Base-by-base conservation (phyloP, 2,888 invertebrate species). In the Netelia inedita region DNA sequence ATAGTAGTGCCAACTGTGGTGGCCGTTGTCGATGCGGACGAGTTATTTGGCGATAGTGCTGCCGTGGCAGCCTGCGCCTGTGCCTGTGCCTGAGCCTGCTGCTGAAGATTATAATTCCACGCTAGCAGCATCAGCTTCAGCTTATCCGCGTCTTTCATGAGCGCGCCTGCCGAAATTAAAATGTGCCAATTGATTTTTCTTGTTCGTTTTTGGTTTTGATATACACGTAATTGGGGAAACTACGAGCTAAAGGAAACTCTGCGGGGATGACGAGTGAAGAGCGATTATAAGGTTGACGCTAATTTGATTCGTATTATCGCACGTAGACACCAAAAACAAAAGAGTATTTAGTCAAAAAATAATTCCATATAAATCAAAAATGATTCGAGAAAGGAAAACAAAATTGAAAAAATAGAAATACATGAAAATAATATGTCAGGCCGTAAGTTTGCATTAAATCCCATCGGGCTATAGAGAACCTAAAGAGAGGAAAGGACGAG, bases 71-170 rank as follows among this genome's bases (percentile, higher is more conserved):
- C 93, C 88, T 92, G 92, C 73, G 90, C 90, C 87, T 90, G 89
- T 82, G 89, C 92, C 86, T 90, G 90, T 78, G 89, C 91, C 89
- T 93, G 93, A 84, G 92, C 93, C 91, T 93, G 93, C 85, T 93
- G 93, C 94, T 97, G 97, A 95, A 96, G 96, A 95, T 97, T 97
- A 95, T 97, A 97, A 96, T 97, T 97, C 97, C 97, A 97, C 93
- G 97, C 97, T 94, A 97, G 96, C 94, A 97, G 96, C 97, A 97
- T 97, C 95, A 97, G 95, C 95, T 97, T 97, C 95, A 97, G 95
- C 95, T 97, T 97, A 95, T 97, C 97, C 92, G 97, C 97, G 94
- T 97, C 97, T 96, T 97, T 97, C 96, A 96, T 95, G 95, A 95
- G 94, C 92, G 92, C 92, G 92, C 94, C 95, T 95, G 95, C 94